Evolutionary conservation across 2,113 vertebrate species (phyloP), one percentile per base, ranked within the genome.

Genomic region (Alethe castanea): DNA sequence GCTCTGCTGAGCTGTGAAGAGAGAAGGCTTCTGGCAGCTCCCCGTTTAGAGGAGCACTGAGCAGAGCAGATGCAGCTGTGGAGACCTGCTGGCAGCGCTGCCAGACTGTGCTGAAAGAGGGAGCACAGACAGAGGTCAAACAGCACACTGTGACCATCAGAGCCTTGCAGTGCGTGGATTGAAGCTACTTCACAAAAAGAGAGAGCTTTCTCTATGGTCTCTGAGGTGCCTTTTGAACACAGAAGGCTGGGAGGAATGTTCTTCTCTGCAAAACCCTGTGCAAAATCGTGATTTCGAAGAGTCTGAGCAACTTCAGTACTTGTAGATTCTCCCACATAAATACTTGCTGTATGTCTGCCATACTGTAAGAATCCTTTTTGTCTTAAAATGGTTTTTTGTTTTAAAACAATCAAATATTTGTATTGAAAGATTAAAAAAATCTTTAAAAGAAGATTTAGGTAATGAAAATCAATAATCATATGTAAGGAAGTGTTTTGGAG

Each of bases 1-100:
- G 38, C 38, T 38, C 38, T 38, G 38, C 38, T 38, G 38, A 38
- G 38, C 53, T 1, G 0, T 65, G 72, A 65, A 65, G 54, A 67
- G 65, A 78, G 45, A 38, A n/a, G n/a, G 6, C 8, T 81, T 28
- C 84, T 73, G 36, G 64, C 64, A 83, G 8, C 18, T 69, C 20
- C 52, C 3, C 0, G 3, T 38, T 40, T n/a, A 0, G 0, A 81
- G 61, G 18, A 12, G 40, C n/a, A 8, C 26, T 6, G 15, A n/a
- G 70, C 29, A 77, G 84, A 65, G 62, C 40, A 77, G 81, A 31
- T 4, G 35, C 62, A 83, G 62, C 40, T 29, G 29, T 14, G 24
- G 48, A 69, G 40, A 71, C 7, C 50, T 65, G 67, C 54, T 5
- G 16, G 47, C 50, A 69, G 0, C 19, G 48, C 57, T 57, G 88